Percentiles rank a stretch among this genome's conserved stretches.
Conservation (phyloP, 1,140 invertebrate genomes). For the Hyposmocoma kahamanoa region DNA sequence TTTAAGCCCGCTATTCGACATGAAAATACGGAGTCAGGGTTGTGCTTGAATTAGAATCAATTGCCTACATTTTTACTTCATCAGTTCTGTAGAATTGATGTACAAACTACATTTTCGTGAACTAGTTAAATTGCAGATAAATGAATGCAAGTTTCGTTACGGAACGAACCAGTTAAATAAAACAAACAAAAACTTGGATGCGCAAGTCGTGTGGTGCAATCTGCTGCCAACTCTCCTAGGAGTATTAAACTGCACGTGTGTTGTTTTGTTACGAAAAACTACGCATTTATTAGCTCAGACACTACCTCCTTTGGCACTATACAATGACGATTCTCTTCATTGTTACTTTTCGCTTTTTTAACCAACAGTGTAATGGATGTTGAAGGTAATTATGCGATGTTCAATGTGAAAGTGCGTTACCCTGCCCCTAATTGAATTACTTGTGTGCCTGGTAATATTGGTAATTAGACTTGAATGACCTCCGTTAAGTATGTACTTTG, state of each 20-base stretch:
- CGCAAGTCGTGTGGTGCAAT: conserved; percentile 2
- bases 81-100: too few relatives aligned
- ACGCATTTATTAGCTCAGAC: too few relatives aligned
- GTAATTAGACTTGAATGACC: conserved; percentile 70
- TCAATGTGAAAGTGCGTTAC: conserved; percentile 67
- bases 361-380: not conserved
- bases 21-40: too few relatives aligned
- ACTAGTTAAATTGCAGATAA: too few relatives aligned
- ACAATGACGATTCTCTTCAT: not conserved
- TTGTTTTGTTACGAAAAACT: conserved; percentile 4
- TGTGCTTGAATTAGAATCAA: too few relatives aligned
- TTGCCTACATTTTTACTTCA: too few relatives aligned
- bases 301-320: not conserved
- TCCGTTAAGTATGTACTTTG: too few relatives aligned
- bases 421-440: conserved; percentile 66
- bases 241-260: conserved; percentile 8
- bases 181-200: conserved; percentile 2
- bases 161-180: too few relatives aligned
- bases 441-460: conserved; percentile 61
- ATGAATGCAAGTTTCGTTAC: too few relatives aligned
- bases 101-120: too few relatives aligned
- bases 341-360: not conserved
- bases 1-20: too few relatives aligned
- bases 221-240: not conserved
- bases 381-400: too few relatives aligned